phyloP scores from a whole-genome alignment of 2,888 invertebrate genomes.

The Polydesmus complanatus region DNA sequence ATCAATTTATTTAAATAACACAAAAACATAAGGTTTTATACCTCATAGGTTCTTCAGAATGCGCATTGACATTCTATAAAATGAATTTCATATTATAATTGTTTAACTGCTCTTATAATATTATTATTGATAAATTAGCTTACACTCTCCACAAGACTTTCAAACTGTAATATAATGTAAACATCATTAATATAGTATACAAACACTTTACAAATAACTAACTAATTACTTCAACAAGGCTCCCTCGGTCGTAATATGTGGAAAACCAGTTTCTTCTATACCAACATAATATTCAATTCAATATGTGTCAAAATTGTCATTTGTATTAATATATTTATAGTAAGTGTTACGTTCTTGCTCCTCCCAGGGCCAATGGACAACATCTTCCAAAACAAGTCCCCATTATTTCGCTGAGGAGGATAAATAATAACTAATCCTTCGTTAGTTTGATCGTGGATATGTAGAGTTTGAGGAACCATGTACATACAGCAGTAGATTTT shows the following conservation, averaged over 20 bases:
- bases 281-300: not conserved
- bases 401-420: too few relatives aligned
- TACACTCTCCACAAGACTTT: conserved; percentile 12
- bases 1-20: not conserved
- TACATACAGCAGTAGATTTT: too few relatives aligned
- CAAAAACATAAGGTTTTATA: not conserved
- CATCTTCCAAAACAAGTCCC: conserved; percentile 12
- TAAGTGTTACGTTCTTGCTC: not conserved
- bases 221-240: conserved; percentile 11
- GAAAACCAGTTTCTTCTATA: not conserved
- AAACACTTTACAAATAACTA: not conserved
- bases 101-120: not conserved
- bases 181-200: not conserved
- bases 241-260: conserved; percentile 11
- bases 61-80: conserved; percentile 4
- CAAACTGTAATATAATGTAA: conserved; percentile 12
- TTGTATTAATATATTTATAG: not conserved
- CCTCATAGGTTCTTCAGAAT: conserved; percentile 14
- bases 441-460: too few relatives aligned
- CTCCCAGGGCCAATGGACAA: conserved; percentile 1
- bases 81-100: not conserved
- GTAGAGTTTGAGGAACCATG: too few relatives aligned
- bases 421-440: too few relatives aligned
- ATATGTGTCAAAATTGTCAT: not conserved
- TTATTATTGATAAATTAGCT: not conserved